phyloP scores from a whole-genome alignment of 1,140 invertebrate genomes.

The Drosophila ambigua region DNA sequence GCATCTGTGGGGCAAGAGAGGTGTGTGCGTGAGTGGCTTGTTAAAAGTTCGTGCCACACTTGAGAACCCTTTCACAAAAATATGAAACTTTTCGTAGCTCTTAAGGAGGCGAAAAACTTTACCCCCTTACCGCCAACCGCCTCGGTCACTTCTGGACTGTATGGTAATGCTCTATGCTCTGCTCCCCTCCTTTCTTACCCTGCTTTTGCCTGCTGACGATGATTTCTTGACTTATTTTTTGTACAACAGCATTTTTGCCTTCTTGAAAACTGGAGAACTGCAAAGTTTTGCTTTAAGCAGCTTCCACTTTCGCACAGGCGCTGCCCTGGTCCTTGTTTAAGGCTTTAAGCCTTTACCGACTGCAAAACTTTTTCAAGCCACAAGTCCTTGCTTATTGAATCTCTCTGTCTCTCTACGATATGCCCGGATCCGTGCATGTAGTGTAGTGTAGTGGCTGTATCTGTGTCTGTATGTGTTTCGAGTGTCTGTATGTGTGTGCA shows the following conservation, averaged over 20 bases:
- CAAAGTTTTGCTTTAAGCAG: conserved; percentile 44
- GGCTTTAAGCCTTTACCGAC: conserved; percentile 61
- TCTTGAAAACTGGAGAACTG: conserved; percentile 20
- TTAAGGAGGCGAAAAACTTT: conserved; percentile 32
- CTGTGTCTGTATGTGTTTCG: conserved; percentile 18
- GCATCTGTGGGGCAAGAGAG: not conserved
- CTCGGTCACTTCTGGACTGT: conserved; percentile 44
- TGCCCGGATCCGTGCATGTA: conserved; percentile 6
- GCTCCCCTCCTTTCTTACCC: too few species aligned
- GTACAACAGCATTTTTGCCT: conserved; percentile 39
- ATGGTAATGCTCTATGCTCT: conserved; percentile 50
- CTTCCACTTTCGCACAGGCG: not conserved
- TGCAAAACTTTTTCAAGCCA: conserved; percentile 50
- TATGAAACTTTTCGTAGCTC: conserved; percentile 26
- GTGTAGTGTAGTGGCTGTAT: conserved; percentile 1
- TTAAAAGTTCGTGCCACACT: conserved; percentile 3
- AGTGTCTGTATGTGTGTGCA: not conserved
- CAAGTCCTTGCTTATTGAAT: conserved; percentile 75
- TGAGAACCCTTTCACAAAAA: conserved; percentile 38
- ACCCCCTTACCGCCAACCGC: too few species aligned
- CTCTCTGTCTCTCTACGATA: conserved; percentile 15
- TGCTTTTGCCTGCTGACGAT: conserved; percentile 15
- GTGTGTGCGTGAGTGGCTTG: too few species aligned
- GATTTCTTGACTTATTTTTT: conserved; percentile 62
- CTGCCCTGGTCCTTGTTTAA: conserved; percentile 25